Evolutionary conservation across 2,113 vertebrate species (phyloP).

Genomic region (Sclerurus mexicanus): DNA sequence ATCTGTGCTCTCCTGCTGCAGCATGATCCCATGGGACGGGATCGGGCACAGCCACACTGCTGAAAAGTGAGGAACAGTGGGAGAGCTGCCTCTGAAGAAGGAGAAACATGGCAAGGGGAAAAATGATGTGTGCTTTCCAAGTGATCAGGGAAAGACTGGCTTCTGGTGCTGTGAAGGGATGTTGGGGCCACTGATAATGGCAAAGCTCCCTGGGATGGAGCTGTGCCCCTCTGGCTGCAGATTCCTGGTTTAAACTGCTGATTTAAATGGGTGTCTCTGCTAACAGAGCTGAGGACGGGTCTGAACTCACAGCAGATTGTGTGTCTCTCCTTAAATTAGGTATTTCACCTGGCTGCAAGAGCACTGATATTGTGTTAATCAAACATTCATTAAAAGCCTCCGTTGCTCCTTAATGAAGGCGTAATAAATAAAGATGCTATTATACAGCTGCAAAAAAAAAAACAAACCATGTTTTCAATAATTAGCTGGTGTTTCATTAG

Average conservation of each 20-base stretch:
- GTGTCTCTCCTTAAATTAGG: background rate
- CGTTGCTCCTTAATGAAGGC: constrained; percentile 6
- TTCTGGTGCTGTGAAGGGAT: background rate
- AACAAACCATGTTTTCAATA: constrained; percentile 33
- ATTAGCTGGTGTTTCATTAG: constrained; percentile 50
- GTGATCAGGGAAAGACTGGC: background rate
- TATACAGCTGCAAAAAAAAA: constrained; percentile 22
- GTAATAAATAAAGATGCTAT: constrained; percentile 40
- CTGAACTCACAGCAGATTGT: background rate
- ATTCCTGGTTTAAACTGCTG: background rate
- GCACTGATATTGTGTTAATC: constrained; percentile 28
- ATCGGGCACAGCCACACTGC: background rate
- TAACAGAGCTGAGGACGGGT: background rate
- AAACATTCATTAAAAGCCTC: constrained; percentile 30
- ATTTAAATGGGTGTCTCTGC: background rate
- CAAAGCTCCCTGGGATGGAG: background rate
- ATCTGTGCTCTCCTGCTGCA: background rate
- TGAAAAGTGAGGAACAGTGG: fast-evolving
- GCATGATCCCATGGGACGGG: fast-evolving
- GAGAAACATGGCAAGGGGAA: background rate
- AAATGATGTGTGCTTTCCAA: background rate
- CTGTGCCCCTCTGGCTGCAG: background rate
- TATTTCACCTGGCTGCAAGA: background rate
- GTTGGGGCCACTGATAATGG: background rate
- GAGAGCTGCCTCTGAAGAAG: background rate